Base-by-base conservation (phyloP, 1,140 invertebrate species). In the Vanessa tameamea region DNA sequence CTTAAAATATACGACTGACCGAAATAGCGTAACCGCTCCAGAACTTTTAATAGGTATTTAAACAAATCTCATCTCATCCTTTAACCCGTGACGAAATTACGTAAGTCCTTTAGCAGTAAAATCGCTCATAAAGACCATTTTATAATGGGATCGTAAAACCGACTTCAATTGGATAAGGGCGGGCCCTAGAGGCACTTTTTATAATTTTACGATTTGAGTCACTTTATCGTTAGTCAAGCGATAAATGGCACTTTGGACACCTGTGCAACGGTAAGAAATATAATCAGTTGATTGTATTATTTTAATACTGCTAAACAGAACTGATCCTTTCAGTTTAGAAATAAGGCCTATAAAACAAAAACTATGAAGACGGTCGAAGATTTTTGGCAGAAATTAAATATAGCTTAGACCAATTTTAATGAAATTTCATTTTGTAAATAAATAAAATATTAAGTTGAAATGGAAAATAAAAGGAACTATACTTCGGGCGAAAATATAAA, bases 121-220 rank as follows among this genome's bases (percentile, higher is more conserved):
- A 75, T 75, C 63, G 81, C 80, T 77, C 85, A 86, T 91, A 91
- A 91, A 91, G 89, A 87, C 87, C 82, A 89, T 91, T 91, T 91
- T 89, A 89, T 91, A 91, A 91, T 89, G 86, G 87, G 83, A 83
- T 85, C 87, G 81, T 91, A 91, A 91, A 90, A 85, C 73, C 80
- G 50, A 68, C 74, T 76, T 76, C 74, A 76, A 76, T 76, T 76
- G 74, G 74, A 76, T 76, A 76, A 76, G 74, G 74, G 74, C 69
- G 74, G 64, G 61, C 73, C 67, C 74, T 59, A 64, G 73, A 47
- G 74, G 74, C 74, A 76, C 74, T 76, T 76, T 76, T 76, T 76
- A 57, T 76, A 76, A 76, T 76, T 76, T 76, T 68, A 76, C 74
- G 74, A 76, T 76, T 76, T 64, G 74, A 64, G 57, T 68, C 55